phyloP scores from a whole-genome alignment of 2,797 vertebrate genomes.

The Ambastaia sidthimunki region DNA sequence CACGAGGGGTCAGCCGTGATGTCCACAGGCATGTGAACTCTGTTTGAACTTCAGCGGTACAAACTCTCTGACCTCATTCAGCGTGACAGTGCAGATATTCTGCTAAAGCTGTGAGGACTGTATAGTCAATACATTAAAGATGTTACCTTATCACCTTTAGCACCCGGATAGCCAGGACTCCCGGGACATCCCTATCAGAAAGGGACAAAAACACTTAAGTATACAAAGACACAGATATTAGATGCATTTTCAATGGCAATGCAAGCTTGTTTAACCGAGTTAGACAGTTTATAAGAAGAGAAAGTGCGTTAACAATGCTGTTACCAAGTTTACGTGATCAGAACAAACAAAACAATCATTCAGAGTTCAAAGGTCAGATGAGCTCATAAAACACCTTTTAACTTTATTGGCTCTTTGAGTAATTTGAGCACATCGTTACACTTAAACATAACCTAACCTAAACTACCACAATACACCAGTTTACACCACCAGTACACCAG shows the following conservation, averaged over 20 bases:
- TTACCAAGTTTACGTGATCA: not conserved
- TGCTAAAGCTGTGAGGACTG: not conserved
- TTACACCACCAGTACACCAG: not conserved
- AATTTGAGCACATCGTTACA: not conserved
- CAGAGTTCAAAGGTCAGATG: conserved; percentile 10
- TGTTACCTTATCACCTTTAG: conserved; percentile 87
- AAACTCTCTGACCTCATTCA: conserved; percentile 35
- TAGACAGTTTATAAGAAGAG: not conserved
- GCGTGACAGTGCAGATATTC: conserved; percentile 10
- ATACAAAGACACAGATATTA: no score
- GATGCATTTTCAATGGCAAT: not conserved
- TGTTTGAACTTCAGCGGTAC: conserved; percentile 33
- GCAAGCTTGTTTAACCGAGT: not conserved
- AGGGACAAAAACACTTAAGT: conserved; percentile 19
- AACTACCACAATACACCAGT: not conserved
- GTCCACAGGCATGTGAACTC: conserved; percentile 45
- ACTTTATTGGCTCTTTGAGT: conserved; percentile 3
- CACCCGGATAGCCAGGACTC: conserved; percentile 77
- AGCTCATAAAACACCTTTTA: conserved; percentile 20
- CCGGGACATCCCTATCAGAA: conserved; percentile 83
- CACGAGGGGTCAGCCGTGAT: conserved; percentile 28
- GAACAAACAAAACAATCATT: no score
- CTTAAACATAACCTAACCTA: conserved; percentile 6
- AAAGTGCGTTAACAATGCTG: not conserved
- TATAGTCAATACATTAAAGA: not conserved